phyloP scores from a whole-genome alignment of 2,797 vertebrate species.

The Sarcoramphus papa region DNA sequence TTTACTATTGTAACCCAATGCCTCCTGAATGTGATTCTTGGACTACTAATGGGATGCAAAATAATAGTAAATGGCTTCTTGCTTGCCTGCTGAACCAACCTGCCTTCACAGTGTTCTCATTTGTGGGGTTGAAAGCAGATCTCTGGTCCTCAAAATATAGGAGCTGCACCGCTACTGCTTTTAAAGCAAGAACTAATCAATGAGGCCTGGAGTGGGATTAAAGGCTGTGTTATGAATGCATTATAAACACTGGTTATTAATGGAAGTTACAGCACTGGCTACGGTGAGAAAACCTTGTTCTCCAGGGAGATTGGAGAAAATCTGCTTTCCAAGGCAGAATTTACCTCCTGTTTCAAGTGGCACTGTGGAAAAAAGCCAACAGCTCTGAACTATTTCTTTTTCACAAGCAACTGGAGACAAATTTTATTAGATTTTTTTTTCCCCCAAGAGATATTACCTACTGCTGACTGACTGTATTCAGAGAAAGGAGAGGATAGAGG shows the following conservation, averaged over 20 bases:
- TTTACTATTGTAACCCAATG: not conserved
- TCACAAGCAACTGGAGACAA: not conserved
- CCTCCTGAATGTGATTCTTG: not conserved
- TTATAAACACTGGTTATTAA: not conserved
- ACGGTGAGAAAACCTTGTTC: not conserved
- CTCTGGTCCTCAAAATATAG: not conserved
- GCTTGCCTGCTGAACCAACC: not conserved
- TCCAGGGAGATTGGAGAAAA: not conserved
- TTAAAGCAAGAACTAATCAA: not conserved
- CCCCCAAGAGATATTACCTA: not conserved
- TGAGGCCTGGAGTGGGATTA: not conserved
- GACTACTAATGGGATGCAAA: not conserved
- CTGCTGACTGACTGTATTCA: not conserved
- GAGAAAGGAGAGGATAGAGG: not conserved
- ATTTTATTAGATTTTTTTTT: not conserved
- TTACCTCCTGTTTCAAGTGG: not conserved
- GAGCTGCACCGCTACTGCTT: not conserved
- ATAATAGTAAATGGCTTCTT: not conserved
- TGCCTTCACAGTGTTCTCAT: not conserved
- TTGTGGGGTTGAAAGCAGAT: not conserved
- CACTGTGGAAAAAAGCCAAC: not conserved
- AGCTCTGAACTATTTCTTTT: not conserved
- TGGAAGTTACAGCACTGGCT: not conserved
- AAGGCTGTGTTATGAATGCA: not conserved
- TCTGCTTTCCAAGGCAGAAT: not conserved